Conservation (phyloP, 1,140 invertebrate genomes). For the Octopus bimaculoides region DNA sequence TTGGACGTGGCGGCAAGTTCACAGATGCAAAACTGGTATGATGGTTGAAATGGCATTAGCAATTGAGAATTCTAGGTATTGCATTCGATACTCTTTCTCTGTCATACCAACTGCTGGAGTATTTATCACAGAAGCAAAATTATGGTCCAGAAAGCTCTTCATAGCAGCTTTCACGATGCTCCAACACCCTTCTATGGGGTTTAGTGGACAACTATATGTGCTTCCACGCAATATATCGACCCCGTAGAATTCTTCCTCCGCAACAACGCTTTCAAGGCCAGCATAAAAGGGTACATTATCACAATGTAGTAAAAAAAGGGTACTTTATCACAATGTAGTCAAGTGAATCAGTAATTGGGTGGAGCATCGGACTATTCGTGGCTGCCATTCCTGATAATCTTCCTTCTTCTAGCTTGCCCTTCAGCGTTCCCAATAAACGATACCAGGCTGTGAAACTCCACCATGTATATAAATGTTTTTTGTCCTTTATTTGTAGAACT, state of each 20-base stretch:
- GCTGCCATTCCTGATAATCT: not conserved
- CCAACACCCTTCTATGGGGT: not conserved
- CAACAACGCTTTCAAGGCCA: not conserved
- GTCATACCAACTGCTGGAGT: not conserved
- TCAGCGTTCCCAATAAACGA: not conserved
- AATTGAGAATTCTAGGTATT: not conserved
- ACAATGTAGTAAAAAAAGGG: not conserved
- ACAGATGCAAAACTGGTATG: not conserved
- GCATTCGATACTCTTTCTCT: not conserved
- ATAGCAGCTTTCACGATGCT: not conserved
- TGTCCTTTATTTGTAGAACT: not conserved
- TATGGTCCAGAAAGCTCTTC: not conserved
- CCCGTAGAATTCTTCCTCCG: not conserved
- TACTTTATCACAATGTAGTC: not conserved
- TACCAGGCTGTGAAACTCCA: not conserved
- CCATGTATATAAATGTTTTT: not conserved
- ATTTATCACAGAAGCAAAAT: not conserved
- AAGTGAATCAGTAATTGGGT: not conserved
- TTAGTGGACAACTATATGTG: not conserved
- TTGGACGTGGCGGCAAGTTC: not conserved
- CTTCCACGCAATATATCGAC: not conserved
- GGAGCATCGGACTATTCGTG: not conserved
- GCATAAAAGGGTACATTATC: not conserved
- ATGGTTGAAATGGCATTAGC: not conserved
- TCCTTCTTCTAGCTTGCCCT: not conserved